These are phyloP conservation scores for Lipotes vexillifer DNA, from an alignment of 2,113 vertebrate genomes.

Conservation along the genomic window DNA sequence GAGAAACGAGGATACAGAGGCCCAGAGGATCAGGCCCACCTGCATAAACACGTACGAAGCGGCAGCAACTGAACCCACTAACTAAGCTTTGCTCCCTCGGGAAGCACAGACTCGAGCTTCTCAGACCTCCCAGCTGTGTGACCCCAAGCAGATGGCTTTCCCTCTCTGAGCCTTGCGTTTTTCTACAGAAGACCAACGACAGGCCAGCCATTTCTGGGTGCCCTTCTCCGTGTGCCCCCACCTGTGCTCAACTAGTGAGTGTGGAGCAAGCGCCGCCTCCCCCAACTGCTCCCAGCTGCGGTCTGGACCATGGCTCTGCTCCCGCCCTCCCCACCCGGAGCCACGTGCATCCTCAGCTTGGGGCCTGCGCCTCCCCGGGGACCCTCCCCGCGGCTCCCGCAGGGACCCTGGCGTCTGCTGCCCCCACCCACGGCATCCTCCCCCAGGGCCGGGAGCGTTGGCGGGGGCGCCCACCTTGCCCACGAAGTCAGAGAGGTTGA, in stretches of 20 bases:
- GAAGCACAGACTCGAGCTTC: not conserved
- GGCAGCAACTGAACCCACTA: fast-evolving
- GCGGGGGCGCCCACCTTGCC: slow-evolving; percentile 88
- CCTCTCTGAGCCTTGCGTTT: not conserved
- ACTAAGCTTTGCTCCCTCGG: not conserved
- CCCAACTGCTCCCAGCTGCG: no score
- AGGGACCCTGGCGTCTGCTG: not conserved
- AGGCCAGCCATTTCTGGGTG: not conserved
- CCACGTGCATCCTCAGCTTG: not conserved
- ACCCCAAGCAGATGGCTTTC: not conserved
- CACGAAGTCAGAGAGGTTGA: slow-evolving; percentile 98
- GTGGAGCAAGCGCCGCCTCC: not conserved
- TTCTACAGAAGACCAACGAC: not conserved
- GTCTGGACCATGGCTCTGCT: not conserved
- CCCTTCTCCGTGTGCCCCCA: not conserved
- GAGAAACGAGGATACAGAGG: fast-evolving
- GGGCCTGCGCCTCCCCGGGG: no score
- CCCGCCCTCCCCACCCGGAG: not conserved
- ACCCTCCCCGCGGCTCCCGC: no score
- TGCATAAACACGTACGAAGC: fast-evolving
- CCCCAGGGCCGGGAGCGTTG: no score
- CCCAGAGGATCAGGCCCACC: not conserved
- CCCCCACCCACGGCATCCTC: fast-evolving
- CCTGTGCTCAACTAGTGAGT: not conserved
- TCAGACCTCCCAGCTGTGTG: not conserved